Evolutionary conservation across 2,113 vertebrate genomes (phyloP).

Genomic region (Empidonax traillii): DNA sequence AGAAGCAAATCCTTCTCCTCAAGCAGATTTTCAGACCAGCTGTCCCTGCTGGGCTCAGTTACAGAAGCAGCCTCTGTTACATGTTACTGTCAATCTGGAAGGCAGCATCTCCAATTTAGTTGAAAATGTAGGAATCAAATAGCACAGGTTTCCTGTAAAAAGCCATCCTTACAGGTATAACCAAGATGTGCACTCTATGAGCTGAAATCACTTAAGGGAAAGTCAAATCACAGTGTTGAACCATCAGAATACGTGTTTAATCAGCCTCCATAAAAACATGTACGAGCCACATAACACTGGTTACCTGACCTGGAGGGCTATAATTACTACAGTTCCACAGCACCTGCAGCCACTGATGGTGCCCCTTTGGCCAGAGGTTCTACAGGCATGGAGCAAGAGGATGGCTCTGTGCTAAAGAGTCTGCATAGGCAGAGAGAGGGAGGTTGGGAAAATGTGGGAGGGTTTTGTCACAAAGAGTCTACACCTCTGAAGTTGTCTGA

Average conservation of each 20-base stretch:
- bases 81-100: background rate
- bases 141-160: background rate
- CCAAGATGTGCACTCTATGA: background rate
- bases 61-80: background rate
- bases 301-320: background rate
- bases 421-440: background rate
- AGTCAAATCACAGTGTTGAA: background rate
- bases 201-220: background rate
- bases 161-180: background rate
- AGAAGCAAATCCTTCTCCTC: conserved; percentile 1
- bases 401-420: background rate
- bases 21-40: conserved; percentile 48
- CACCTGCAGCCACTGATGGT: background rate
- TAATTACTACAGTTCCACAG: background rate
- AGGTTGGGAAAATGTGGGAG: fast-evolving
- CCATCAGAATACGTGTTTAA: background rate
- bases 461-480: background rate
- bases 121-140: background rate
- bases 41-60: conserved; percentile 22
- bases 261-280: fast-evolving
- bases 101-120: background rate
- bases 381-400: background rate
- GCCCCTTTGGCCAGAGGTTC: background rate
- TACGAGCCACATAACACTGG: background rate
- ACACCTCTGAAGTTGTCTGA: background rate